Base-by-base conservation (phyloP, 2,888 invertebrate species). In the Hybos culiciformis region DNA sequence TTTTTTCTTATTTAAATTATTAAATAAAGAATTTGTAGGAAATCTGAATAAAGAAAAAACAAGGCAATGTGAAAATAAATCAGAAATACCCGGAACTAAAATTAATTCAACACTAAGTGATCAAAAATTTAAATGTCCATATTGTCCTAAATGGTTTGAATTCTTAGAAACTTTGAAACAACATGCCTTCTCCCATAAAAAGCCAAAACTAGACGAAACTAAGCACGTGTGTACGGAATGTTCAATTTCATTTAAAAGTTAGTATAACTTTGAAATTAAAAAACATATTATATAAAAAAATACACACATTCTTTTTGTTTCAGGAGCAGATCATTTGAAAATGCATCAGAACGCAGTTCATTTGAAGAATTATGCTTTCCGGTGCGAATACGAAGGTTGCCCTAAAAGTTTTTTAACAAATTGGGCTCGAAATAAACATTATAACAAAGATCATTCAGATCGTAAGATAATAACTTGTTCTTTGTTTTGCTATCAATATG, bases 281-380 rank as follows among this genome's bases (percentile, higher is more conserved):
- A n/a, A n/a, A n/a, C n/a, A n/a, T n/a, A n/a, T n/a, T n/a, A n/a
- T n/a, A n/a, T n/a, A n/a, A n/a, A n/a, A n/a, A n/a, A n/a, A n/a
- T n/a, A n/a, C n/a, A n/a, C n/a, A n/a, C n/a, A n/a, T n/a, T n/a
- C n/a, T n/a, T n/a, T n/a, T n/a, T n/a, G n/a, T n/a, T n/a, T n/a
- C n/a, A n/a, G n/a, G n/a, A n/a, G n/a, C 36, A 5, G 36, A 36
- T 36, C 36, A 36, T 36, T 36, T 36, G 21, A 36, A 36, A 20
- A 21, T 20, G 14, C 36, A 36, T 14, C 19, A 20, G 2, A 36
- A 36, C 12, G 36, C 20, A 21, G 36, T 36, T 7, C 36, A 36
- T n/a, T 36, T 36, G 21, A 36, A 36, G 8, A 18, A 20, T 6
- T n/a, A 20, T 4, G 20, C 36, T 8, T 36, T 36, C 14, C 14